Evolutionary conservation across 2,888 invertebrate species (phyloP), one percentile per base, ranked within the genome.

Genomic region (Chorisops tibialis): DNA sequence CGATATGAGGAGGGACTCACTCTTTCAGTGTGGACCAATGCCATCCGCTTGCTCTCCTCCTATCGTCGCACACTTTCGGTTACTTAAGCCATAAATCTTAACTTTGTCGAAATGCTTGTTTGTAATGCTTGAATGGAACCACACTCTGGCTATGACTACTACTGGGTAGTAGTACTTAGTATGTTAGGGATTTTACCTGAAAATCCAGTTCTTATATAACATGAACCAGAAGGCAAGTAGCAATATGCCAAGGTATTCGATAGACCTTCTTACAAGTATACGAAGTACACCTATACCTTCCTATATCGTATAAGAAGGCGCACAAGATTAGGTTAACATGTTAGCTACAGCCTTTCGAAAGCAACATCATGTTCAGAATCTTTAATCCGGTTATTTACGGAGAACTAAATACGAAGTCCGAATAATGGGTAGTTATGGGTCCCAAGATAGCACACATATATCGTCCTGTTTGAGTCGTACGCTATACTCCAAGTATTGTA

Each of bases 61-160:
- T 12, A 9, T 30, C 30, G 7, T 30, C 9, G 30, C 9, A 30
- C 30, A 51, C 19, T 51, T 37, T 19, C 52, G 24, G 39, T 54
- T 54, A 54, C 21, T 54, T 41, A 54, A 54, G 21, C 52, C 21
- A 54, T 54, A 54, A 54, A 54, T 54, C 52, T 54, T 54, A 39
- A 54, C 39, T 39, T 39, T 39, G 22, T 21, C 14, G 52, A 54
- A 54, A 54, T 39, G 21, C 38, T 38, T 51, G 18, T 51, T 51
- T 38, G 38, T n/a, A 16, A 51, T 37, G 51, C 21, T 22, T 41
- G 52, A 54, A 54, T 54, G 19, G 16, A 54, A 54, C 24, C 52
- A n/a, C 21, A 54, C 39, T 41, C 16, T 43, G 43, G n/a, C 4
- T 45, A 18, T 21, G 45, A 16, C 18, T 19, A n/a, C n/a, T n/a